Base-by-base conservation (phyloP, 2,797 vertebrate species). In the Zonotrichia albicollis region DNA sequence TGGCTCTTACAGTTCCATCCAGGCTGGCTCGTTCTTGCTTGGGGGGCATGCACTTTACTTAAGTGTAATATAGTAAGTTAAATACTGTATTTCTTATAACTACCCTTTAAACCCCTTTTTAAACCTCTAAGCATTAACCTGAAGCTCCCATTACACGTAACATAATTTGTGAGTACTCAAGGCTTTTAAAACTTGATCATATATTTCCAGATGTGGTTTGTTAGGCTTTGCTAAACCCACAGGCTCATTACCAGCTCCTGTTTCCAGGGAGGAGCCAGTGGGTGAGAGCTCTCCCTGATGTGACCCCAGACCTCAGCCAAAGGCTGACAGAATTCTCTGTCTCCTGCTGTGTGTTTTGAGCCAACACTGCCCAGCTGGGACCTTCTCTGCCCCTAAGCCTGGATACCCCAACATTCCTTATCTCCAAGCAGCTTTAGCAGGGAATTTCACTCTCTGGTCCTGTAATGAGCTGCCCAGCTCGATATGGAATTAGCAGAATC, bases 401-500 rank as follows among this genome's bases (percentile, higher is more conserved):
- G 42, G 19, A 40, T 70, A 20, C 54, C 67, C 77, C 51, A 90
- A 45, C 1, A 1, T 67, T 84, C 25, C 16, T 10, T 13, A 11
- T 34, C 64, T 67, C 32, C 45, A 25, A 74, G 84, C 70, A 64
- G 67, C 58, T 43, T 72, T 45, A 76, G 51, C 85, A 92, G 68
- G 87, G 32, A 46, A 51, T 71, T 66, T 86, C 92, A 62, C 80
- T 45, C 66, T 92, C 74, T 72, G 87, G 36, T 94, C 77, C 95
- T 94, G 78, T 96, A 96, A 97, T 89, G 95, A 96, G 90, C 79
- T 84, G 77, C 87, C 86, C 95, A 90, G 95, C 64, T 87, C 5
- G 20, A 32, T 80, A 96, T 45, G 89, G 95, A 96, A 97, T 97
- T 95, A 97, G 94, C 54, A 95, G 68, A 90, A 97, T 97, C 95